Evolutionary conservation across 1,140 invertebrate genomes (phyloP), one percentile per base, ranked within the genome.

Genomic region (Brachionus calyciflorus): DNA sequence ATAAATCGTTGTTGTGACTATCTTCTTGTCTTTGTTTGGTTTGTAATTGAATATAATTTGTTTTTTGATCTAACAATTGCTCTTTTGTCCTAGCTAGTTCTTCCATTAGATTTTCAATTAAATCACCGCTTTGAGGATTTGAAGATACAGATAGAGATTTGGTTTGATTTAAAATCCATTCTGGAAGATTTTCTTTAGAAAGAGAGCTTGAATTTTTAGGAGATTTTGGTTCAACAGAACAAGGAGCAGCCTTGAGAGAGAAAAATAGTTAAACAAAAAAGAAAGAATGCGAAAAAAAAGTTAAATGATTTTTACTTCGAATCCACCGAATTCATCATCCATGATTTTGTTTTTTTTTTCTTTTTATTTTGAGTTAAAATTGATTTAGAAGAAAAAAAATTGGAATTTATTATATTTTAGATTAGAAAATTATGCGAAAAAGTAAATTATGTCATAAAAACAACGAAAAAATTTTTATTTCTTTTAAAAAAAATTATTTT

Each of bases 241-340:
- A 44, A 0, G 60, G 60, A 7, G 60, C 60, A n/a, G 33, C 57
- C 57, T 63, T 40, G n/a, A n/a, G n/a, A n/a, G n/a, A n/a, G n/a
- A n/a, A n/a, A n/a, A n/a, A n/a, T n/a, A n/a, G n/a, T n/a, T n/a
- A n/a, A n/a, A n/a, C n/a, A n/a, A n/a, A n/a, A n/a, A n/a, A n/a
- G n/a, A n/a, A n/a, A n/a, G n/a, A n/a, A n/a, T n/a, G n/a, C n/a
- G n/a, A n/a, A n/a, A n/a, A n/a, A n/a, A n/a, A n/a, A n/a, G n/a
- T n/a, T n/a, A n/a, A n/a, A n/a, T n/a, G n/a, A n/a, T n/a, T n/a
- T 14, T 63, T 37, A 63, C 60, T 37, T 65, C 60, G 12, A 65
- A 65, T 19, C 60, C 60, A 44, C 60, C 60, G 26, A 65, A 65
- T 19, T 65, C 60, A 24, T 65, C 60, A 44, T 65, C 60, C 60